phyloP scores from a whole-genome alignment of 2,888 invertebrate genomes.

The Caenorhabditis uteleia region DNA sequence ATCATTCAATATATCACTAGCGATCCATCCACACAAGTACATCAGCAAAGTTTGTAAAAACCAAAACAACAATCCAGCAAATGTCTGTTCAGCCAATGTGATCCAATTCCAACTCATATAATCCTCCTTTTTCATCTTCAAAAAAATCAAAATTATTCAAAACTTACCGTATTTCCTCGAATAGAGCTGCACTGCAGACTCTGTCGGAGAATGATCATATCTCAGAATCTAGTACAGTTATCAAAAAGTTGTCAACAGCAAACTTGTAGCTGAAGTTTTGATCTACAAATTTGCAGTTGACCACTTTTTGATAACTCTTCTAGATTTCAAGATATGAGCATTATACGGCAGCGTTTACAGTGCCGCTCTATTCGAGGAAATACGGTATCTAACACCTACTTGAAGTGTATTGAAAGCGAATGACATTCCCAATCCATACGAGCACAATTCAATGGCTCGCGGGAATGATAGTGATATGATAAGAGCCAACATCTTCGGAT shows the following conservation, averaged over 20 bases:
- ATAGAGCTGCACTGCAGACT: no score
- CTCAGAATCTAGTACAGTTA: no score
- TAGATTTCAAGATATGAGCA: no score
- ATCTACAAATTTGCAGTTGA: no score
- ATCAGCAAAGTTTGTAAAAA: conserved; percentile 24
- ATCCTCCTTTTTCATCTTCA: conserved; percentile 16
- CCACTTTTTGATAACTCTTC: no score
- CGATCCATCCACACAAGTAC: conserved; percentile 36
- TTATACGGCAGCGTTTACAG: no score
- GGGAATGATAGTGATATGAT: conserved; percentile 20
- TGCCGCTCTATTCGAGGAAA: no score
- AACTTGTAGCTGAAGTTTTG: no score
- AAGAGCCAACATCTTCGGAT: conserved; percentile 11
- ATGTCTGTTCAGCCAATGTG: conserved; percentile 18
- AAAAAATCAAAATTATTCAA: not conserved
- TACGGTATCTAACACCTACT: no score
- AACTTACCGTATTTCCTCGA: no score
- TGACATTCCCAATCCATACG: conserved; percentile 35
- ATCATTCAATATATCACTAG: conserved; percentile 35
- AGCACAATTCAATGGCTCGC: conserved; percentile 25
- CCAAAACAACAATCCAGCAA: conserved; percentile 21
- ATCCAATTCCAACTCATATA: conserved; percentile 29
- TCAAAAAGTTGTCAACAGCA: no score
- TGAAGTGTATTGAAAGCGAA: conserved; percentile 28
- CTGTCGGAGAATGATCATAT: no score